Evolutionary conservation across 2,797 vertebrate species (phyloP), one percentile per base, ranked within the genome.

Genomic region (Sarcoramphus papa): DNA sequence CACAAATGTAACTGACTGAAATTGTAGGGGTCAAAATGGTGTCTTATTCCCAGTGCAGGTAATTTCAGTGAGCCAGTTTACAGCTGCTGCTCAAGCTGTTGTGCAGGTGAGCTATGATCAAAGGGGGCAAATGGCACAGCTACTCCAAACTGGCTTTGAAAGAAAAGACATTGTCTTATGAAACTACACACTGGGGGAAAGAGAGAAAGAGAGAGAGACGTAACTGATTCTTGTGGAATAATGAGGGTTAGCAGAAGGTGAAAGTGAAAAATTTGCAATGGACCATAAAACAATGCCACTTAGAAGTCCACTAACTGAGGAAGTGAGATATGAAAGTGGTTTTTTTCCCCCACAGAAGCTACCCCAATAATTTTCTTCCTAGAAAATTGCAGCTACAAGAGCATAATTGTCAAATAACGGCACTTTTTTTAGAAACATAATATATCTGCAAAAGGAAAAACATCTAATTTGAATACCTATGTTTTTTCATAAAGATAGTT

Each of bases 31-130:
- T 76, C 47, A 82, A 79, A 92, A 89, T 7, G 35, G 67, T 94
- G 74, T 96, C 92, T 67, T 92, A 63, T 96, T 96, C 43, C 92
- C 10, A 25, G 7, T 10, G 60, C 62, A 92, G 41, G 56, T 79
- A 92, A 94, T 92, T 91, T 95, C 60, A 67, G 43, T 79, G 77
- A 76, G 28, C 28, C 86, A 70, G 47, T 89, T 94, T 79, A 74
- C 95, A 96, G 91, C 92, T 96, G 93, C 51, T 92, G 31, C 56
- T 80, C 88, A 92, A 92, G 92, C 91, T 95, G 95, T 77, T 95
- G 70, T 65, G 72, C 77, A 94, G 93, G 86, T 93, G 81, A 96
- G 25, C 74, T 79, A 6, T 70, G 93, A 96, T 96, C 93, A 96
- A 97, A 96, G 78, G 54, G 10, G 70, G 40, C 17, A 93, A 91